A percentile compares a stretch with the other conserved stretches of the same genome.
Conservation (phyloP, 2,888 invertebrate species). For the Gonocerus acuteangulatus region DNA sequence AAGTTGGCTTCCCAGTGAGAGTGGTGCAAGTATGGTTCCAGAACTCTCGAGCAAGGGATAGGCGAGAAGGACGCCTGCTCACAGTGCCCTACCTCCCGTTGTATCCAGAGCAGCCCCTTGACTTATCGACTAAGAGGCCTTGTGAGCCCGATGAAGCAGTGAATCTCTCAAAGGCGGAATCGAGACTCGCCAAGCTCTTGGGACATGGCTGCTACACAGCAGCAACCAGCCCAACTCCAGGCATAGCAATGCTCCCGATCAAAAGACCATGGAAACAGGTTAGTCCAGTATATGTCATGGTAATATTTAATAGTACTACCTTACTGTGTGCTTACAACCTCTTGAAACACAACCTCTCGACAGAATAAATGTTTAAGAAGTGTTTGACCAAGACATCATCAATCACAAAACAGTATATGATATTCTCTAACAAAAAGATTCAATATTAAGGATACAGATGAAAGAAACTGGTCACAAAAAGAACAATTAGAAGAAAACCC, state of each 20-base stretch:
- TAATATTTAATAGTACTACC: too few relatives aligned
- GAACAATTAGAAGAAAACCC: too few relatives aligned
- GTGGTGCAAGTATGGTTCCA: slow-evolving; percentile 95
- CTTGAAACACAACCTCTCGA: too few relatives aligned
- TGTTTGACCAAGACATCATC: background rate
- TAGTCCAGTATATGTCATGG: too few relatives aligned
- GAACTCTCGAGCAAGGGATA: slow-evolving; percentile 83
- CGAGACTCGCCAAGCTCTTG: slow-evolving; percentile 47
- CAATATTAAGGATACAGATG: too few relatives aligned
- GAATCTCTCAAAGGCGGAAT: slow-evolving; percentile 58
- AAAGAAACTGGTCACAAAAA: too few relatives aligned
- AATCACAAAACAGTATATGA: background rate
- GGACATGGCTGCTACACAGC: slow-evolving; percentile 31
- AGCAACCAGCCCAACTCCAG: slow-evolving; percentile 53
- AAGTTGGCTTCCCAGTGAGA: slow-evolving; percentile 55
- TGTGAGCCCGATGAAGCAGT: slow-evolving; percentile 50
- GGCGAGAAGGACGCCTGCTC: slow-evolving; percentile 56
- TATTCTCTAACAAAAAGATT: background rate
- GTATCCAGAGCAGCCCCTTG: slow-evolving; percentile 72
- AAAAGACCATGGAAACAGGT: slow-evolving; percentile 55
- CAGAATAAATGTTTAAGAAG: background rate
- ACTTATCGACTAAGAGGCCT: slow-evolving; percentile 75
- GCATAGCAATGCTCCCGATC: slow-evolving; percentile 46
- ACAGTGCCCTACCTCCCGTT: slow-evolving; percentile 45
- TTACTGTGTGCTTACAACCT: too few relatives aligned